Evolutionary conservation across 2,797 vertebrate species (phyloP), one percentile per base, ranked within the genome.

Genomic region (Austrolebias charrua): DNA sequence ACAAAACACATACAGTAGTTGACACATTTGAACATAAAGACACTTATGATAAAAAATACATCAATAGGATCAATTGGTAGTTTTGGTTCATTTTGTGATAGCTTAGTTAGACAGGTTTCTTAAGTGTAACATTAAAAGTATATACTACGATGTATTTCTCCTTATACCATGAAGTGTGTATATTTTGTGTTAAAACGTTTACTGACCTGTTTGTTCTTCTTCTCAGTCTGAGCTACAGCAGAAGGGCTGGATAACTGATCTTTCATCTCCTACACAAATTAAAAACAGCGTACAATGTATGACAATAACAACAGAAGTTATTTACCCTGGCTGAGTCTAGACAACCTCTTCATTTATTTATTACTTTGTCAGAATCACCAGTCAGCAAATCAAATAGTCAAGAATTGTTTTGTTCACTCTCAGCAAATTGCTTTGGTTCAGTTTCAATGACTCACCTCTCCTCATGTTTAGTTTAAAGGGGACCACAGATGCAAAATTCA

Each of bases 231-330:
- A 59, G 93, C 91, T 58, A 92, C 49, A 6, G 91, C 91, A 20
- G 90, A 85, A 0, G 94, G 94, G 66, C 93, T 95, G 51, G 93
- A 92, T 69, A 94, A 60, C 55, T 94, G 92, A 51, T 95, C 92
- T 78, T 93, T 95, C 93, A 95, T 95, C 58, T 94, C 92, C 94
- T 95, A 57, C 60, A 71, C 47, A 76, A 24, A 82, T 15, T 15
- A 62, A 5, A 12, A 35, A 35, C 11, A 48, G 33, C 14, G 4
- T 7, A 45, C 59, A 44, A 15, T 55, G 6, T 67, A 20, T 69
- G 47, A 35, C 54, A 60, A 53, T 0, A 24, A 10, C 0, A 28
- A 35, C 9, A 61, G 19, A 48, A 47, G 5, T 43, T 6, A 5
- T 31, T 52, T 48, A 46, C 13, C 8, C 31, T 15, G 8, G 45